Conservation (phyloP, 2,113 vertebrate species). For the Misgurnus mizolepis region DNA sequence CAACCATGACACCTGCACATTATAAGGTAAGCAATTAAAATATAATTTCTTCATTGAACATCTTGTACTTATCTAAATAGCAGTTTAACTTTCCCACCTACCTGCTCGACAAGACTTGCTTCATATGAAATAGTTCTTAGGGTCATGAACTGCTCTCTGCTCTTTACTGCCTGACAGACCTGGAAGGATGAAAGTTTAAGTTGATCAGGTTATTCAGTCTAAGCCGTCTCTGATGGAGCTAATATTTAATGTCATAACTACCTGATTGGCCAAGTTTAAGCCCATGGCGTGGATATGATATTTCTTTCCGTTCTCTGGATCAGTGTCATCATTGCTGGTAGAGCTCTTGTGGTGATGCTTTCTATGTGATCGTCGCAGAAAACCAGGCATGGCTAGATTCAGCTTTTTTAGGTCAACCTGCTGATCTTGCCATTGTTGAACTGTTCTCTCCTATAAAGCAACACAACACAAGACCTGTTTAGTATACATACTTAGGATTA, state of each 20-base stretch:
- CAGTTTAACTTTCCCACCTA: constrained; percentile 1
- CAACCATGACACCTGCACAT: constrained; percentile 35
- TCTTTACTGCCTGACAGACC: constrained; percentile 46
- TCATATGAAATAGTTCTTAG: constrained; percentile 28
- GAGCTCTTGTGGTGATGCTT: background rate
- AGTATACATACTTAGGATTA: no score
- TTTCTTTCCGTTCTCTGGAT: background rate
- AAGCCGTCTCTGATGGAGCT: background rate
- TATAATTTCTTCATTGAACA: background rate
- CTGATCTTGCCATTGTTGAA: constrained; percentile 41
- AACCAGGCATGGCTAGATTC: constrained; percentile 37
- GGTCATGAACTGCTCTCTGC: constrained; percentile 36
- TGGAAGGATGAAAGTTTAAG: constrained; percentile 9
- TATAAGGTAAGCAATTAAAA: background rate
- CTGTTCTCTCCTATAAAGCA: constrained; percentile 29
- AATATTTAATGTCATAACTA: constrained; percentile 14
- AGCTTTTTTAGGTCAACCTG: constrained; percentile 42
- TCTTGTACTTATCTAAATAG: background rate
- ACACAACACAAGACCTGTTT: background rate
- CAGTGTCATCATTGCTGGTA: background rate
- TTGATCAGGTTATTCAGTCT: background rate
- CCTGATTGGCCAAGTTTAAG: constrained; percentile 33
- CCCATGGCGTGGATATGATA: constrained; percentile 17
- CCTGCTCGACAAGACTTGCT: constrained; percentile 18
- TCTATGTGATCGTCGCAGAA: background rate